Base-by-base conservation (phyloP, 2,888 invertebrate genomes). In the Sceliomorpha sp. region DNA sequence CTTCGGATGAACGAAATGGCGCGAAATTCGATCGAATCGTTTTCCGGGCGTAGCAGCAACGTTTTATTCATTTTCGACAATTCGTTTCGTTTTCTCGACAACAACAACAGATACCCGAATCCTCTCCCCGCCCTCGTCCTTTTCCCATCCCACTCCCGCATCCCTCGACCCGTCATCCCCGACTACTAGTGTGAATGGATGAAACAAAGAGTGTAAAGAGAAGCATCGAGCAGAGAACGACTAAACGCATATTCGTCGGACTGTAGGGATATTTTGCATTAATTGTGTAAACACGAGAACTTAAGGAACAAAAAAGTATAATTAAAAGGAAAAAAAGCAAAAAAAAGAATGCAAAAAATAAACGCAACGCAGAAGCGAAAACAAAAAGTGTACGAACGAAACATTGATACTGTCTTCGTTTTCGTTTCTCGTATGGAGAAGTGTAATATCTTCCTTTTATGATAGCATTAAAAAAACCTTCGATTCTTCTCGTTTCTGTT, bases 221-320 rank as follows among this genome's bases (percentile, higher is more conserved):
- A 76, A 82, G 77, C 81, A 80, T 82, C 80, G 81, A 83, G 79
- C 75, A 80, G 78, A 80, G 79, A 81, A 81, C 81, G 81, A 80
- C 78, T 80, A 80, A 81, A 80, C 82, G 85, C 83, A 84, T 79
- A 83, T 85, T 86, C 84, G 84, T 86, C 85, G 85, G 83, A 86
- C 83, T 80, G 85, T 83, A 86, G 86, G 83, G 84, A 86, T 83
- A 86, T 86, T 86, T 87, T 86, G 85, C 85, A 84, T 85, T 86
- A 84, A 87, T 86, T 85, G 84, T 84, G 82, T 85, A 84, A 82
- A 82, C 81, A 80, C 79, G 80, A 81, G 76, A 78, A 78, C 75
- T 75, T 77, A 77, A 78, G 77, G 76, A 75, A 77, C 72, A 77
- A 63, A 66, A 55, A 71, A 71, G 55, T 55, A 71, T 58, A 62